Conservation (phyloP, 2,888 invertebrate species). For the Pocota personata region DNA sequence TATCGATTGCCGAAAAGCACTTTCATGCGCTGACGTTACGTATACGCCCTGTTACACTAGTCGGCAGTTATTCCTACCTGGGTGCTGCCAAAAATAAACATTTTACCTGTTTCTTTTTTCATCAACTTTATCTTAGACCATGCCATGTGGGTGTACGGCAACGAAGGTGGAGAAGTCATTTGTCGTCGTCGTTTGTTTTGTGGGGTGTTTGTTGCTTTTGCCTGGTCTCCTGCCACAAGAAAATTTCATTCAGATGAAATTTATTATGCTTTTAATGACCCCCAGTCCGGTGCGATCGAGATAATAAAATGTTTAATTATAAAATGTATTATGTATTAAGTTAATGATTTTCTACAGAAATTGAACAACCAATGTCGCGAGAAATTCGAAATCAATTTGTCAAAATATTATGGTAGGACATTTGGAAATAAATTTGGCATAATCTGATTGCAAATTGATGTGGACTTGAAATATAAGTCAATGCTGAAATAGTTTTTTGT, state of each 20-base stretch:
- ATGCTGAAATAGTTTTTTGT: no score
- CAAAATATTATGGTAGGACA: background rate
- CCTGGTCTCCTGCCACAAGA: background rate
- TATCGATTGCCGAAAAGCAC: constrained; percentile 66
- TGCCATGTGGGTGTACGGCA: constrained; percentile 49
- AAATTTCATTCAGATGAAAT: constrained; percentile 55
- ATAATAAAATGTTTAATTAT: constrained; percentile 47
- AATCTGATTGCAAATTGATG: background rate
- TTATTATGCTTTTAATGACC: constrained; percentile 62
- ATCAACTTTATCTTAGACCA: constrained; percentile 56
- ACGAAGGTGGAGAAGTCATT: constrained; percentile 30
- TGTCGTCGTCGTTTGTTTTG: constrained; percentile 29
- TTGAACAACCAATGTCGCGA: background rate
- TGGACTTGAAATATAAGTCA: no score
- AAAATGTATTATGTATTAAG: constrained; percentile 56
- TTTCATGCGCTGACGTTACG: constrained; percentile 44
- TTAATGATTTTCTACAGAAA: constrained; percentile 53
- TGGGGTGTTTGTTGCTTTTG: constrained; percentile 26
- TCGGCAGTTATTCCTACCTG: constrained; percentile 46
- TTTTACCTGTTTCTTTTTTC: constrained; percentile 57
- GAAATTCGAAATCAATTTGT: constrained; percentile 14
- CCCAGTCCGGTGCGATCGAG: constrained; percentile 32
- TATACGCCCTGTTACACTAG: constrained; percentile 59
- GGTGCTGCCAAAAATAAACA: constrained; percentile 70
- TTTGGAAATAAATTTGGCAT: background rate